Evolutionary conservation across 2,888 invertebrate genomes (phyloP).

Genomic region (Pandemis corylana): DNA sequence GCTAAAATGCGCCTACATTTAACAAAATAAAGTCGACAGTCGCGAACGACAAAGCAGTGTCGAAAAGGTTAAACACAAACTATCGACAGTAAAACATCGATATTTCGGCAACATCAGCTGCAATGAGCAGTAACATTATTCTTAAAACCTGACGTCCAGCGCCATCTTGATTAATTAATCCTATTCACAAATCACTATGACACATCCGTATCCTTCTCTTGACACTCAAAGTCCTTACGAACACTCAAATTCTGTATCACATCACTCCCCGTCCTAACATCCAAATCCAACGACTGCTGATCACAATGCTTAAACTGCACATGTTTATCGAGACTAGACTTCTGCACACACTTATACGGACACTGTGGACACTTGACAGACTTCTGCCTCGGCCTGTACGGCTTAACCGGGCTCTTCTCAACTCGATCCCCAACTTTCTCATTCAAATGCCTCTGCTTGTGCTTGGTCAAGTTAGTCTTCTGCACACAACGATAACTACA

Average conservation of each 20-base stretch:
- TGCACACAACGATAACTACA: constrained; percentile 80
- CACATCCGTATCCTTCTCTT: constrained; percentile 21
- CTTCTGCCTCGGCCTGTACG: constrained; percentile 75
- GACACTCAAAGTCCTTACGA: constrained; percentile 53
- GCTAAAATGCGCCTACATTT: too few species aligned
- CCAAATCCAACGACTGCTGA: constrained; percentile 44
- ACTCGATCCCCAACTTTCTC: constrained; percentile 69
- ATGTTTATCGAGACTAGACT: constrained; percentile 79
- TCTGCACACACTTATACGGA: constrained; percentile 75
- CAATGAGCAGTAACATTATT: background rate
- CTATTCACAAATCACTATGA: constrained; percentile 16
- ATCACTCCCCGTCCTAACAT: constrained; percentile 51
- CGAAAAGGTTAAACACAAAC: too few species aligned
- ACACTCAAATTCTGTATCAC: constrained; percentile 67
- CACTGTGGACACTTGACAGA: constrained; percentile 76
- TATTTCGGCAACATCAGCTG: too few species aligned
- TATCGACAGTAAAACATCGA: too few species aligned
- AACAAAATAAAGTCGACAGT: too few species aligned
- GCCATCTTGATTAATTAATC: constrained; percentile 17
- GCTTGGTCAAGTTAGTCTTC: constrained; percentile 80
- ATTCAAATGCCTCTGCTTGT: constrained; percentile 76
- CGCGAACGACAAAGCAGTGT: too few species aligned
- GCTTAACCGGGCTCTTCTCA: constrained; percentile 67
- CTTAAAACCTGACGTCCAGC: background rate
- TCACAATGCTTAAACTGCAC: constrained; percentile 72